Base-by-base conservation (phyloP, 2,888 invertebrate species). In the Drosophila longiperda region DNA sequence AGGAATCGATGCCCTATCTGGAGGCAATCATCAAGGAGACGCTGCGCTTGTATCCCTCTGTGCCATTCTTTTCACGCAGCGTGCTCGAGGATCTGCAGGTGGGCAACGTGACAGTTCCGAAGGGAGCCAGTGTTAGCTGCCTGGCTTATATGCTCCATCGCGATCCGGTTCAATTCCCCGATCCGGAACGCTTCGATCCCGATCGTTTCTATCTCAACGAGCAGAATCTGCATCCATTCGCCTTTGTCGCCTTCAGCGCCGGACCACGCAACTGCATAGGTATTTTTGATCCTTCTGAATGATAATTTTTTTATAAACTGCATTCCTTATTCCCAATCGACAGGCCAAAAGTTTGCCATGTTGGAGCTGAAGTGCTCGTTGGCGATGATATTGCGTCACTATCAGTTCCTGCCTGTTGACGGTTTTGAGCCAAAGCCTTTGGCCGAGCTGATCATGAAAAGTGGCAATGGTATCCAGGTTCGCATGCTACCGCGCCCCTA, bases 21-120 rank as follows among this genome's bases (percentile, higher is more conserved):
- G 95, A 95, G 78, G 93, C 94, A 50, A 94, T 95, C 0, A 93
- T 95, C 42, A 95, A 95, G 80, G 95, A 95, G 90, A 92, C 93
- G 0, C 82, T 95, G n/a, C 92, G 95, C 59, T 80, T 95, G 12
- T 94, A 94, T 90, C 94, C 95, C 1, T 93, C 94, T 15, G 94
- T 94, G 20, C 94, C 95, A 1, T 86, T 93, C 45, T 93, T 94
- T 68, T 93, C 94, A 29, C 92, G 95, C 60, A 80, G 80, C 23
- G 73, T 94, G 4, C 87, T 89, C 1, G 92, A 94, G 72, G 94
- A 95, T 76, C 83, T 93, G 7, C 72, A 90, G 68, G 85, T 94
- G 68, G 93, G 94, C 91, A 78, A 90, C 11, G 4, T 89, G 3
- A 80, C 72, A 0, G 83, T 94, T 34, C 94, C 94, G 1, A 93